These are phyloP conservation scores for Aphidius colemani DNA, from an alignment of 2,888 invertebrate species.

Conservation along the genomic window DNA sequence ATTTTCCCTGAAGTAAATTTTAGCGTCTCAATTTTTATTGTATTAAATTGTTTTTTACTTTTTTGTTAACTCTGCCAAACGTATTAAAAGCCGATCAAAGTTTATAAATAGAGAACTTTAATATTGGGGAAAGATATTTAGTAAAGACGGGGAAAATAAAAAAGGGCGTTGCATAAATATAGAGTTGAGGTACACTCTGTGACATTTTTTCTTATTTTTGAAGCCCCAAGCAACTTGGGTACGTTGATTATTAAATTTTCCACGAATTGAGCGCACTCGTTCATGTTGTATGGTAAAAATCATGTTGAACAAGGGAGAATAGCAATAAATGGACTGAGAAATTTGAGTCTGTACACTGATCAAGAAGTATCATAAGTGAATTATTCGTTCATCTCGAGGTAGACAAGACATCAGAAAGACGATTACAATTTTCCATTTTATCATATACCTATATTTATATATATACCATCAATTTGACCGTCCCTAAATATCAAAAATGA, in stretches of 20 bases:
- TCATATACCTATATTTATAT: no score
- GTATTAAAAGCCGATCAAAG: constrained; percentile 31
- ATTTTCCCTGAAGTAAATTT: no score
- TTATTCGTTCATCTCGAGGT: constrained; percentile 15
- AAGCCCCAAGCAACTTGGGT: constrained; percentile 11
- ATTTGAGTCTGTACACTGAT: constrained; percentile 10
- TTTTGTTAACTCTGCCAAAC: constrained; percentile 13
- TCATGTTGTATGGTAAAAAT: constrained; percentile 9
- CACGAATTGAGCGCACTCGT: constrained; percentile 14
- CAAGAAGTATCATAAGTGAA: constrained; percentile 19
- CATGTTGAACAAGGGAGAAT: constrained; percentile 3
- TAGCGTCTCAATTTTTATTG: no score
- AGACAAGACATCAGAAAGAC: constrained; percentile 5
- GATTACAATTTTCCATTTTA: constrained; percentile 18
- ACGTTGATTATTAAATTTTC: constrained; percentile 21
- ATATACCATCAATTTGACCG: constrained; percentile 22
- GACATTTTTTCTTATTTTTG: constrained; percentile 1
- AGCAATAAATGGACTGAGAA: not conserved
- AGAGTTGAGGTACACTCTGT: constrained; percentile 38
- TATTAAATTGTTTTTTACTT: not conserved
- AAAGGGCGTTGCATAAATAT: constrained; percentile 43
- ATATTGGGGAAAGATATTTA: constrained; percentile 20
- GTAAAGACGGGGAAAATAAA: not conserved
- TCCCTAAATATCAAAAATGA: not conserved
- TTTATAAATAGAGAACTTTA: constrained; percentile 30